Evolutionary conservation across 2,888 invertebrate genomes (phyloP).

Genomic region (Agrilus cyanescens): DNA sequence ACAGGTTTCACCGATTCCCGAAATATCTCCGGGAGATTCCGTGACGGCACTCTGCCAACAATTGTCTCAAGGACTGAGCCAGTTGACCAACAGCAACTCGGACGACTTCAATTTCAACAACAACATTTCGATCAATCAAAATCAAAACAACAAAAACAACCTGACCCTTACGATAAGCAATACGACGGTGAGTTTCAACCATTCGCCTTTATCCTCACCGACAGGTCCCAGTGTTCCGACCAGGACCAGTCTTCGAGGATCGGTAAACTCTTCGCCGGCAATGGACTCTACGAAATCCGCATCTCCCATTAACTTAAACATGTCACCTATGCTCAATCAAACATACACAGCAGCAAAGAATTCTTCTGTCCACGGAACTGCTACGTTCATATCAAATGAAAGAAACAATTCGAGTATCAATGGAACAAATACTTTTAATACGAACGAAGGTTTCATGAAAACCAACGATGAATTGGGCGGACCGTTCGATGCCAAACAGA

Average conservation of each 20-base stretch:
- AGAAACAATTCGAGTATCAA: constrained; percentile 16
- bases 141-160: constrained; percentile 42
- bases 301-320: constrained; percentile 24
- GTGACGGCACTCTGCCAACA: constrained; percentile 67
- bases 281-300: constrained; percentile 18
- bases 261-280: constrained; percentile 19
- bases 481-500: too few relatives aligned
- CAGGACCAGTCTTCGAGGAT: constrained; percentile 14
- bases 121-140: constrained; percentile 41
- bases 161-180: constrained; percentile 30
- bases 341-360: constrained; percentile 13
- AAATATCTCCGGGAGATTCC: constrained; percentile 57
- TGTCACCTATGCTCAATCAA: constrained; percentile 20
- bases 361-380: constrained; percentile 7
- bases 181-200: constrained; percentile 28
- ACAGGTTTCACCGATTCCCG: constrained; percentile 65
- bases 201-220: constrained; percentile 21
- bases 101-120: constrained; percentile 46
- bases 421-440: constrained; percentile 3
- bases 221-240: constrained; percentile 17
- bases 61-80: constrained; percentile 53
- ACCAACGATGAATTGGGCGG: too few relatives aligned
- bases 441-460: too few relatives aligned
- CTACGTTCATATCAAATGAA: constrained; percentile 1
- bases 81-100: constrained; percentile 48